Evolutionary conservation across 1,140 invertebrate genomes (phyloP).

Genomic region (Drosophila cardini): DNA sequence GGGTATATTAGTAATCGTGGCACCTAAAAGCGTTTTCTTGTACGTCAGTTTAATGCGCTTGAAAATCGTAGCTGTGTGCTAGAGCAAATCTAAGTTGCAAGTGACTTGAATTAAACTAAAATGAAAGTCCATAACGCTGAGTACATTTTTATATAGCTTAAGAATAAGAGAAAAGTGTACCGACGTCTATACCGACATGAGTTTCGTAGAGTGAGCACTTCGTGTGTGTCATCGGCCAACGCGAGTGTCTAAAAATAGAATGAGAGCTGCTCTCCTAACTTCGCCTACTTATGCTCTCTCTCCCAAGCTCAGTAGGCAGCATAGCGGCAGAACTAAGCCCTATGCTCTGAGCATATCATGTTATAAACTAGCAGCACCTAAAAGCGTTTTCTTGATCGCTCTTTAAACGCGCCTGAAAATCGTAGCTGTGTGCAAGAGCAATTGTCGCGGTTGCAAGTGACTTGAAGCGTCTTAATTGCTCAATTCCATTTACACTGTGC

Average conservation of each 20-base stretch:
- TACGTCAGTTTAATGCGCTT: conserved; percentile 46
- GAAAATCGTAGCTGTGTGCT: conserved; percentile 60
- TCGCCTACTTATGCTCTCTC: no score
- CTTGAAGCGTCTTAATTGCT: conserved; percentile 21
- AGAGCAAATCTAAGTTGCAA: conserved; percentile 52
- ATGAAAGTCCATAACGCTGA: conserved; percentile 42
- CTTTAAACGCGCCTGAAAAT: conserved; percentile 69
- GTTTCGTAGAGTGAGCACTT: no score
- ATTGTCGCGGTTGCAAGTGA: conserved; percentile 58
- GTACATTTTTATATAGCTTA: conserved; percentile 18
- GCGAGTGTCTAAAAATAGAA: no score
- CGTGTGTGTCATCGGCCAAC: no score
- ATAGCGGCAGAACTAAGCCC: no score
- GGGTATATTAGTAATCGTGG: neutral
- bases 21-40: conserved; percentile 81
- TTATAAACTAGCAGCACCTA: conserved; percentile 27
- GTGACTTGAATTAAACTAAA: conserved; percentile 27
- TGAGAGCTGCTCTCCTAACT: no score
- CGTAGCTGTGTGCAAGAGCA: conserved; percentile 72
- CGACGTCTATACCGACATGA: no score
- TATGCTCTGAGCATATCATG: no score
- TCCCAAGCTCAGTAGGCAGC: no score
- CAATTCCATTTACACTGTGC: conserved; percentile 50
- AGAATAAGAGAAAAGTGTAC: neutral
- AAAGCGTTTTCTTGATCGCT: conserved; percentile 52